Evolutionary conservation across 2,797 vertebrate species (phyloP).

Genomic region (Gymnothorax reevesii): DNA sequence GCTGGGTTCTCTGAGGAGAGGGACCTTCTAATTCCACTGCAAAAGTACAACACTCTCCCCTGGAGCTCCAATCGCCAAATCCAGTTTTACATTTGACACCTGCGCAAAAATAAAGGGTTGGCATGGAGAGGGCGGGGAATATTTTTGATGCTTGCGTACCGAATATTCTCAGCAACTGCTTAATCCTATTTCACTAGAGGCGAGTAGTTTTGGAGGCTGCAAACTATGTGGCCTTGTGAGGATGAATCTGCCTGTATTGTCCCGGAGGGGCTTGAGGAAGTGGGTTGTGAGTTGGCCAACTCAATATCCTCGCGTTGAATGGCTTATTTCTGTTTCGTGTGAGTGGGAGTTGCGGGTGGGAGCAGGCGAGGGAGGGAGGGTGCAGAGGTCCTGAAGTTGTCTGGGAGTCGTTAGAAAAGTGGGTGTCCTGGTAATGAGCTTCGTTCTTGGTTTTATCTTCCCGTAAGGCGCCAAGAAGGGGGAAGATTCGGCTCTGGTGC

Average conservation of each 20-base stretch:
- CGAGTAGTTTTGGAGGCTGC: background rate
- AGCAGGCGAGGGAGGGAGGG: no score
- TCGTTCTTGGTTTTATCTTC: slow-evolving; percentile 39
- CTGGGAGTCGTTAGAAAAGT: slow-evolving; percentile 20
- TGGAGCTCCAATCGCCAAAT: background rate
- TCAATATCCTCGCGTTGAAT: background rate
- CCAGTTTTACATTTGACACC: background rate
- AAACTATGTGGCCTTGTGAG: background rate
- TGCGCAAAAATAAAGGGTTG: background rate
- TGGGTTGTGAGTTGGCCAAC: background rate
- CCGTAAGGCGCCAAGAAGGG: slow-evolving; percentile 43
- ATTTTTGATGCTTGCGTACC: background rate
- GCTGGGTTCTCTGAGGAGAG: background rate
- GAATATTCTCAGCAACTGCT: background rate
- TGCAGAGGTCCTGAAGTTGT: background rate
- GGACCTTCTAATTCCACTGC: background rate
- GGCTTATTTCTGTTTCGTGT: background rate
- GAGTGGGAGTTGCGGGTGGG: background rate
- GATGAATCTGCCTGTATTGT: background rate
- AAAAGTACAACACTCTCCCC: background rate
- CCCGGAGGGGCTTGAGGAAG: background rate
- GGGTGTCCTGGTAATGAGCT: slow-evolving; percentile 29
- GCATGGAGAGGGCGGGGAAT: background rate
- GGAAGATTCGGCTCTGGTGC: slow-evolving; percentile 42
- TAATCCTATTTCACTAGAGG: background rate